These are phyloP conservation scores for Dufourea novaeangliae DNA, from an alignment of 1,140 invertebrate species.

Conservation along the genomic window DNA sequence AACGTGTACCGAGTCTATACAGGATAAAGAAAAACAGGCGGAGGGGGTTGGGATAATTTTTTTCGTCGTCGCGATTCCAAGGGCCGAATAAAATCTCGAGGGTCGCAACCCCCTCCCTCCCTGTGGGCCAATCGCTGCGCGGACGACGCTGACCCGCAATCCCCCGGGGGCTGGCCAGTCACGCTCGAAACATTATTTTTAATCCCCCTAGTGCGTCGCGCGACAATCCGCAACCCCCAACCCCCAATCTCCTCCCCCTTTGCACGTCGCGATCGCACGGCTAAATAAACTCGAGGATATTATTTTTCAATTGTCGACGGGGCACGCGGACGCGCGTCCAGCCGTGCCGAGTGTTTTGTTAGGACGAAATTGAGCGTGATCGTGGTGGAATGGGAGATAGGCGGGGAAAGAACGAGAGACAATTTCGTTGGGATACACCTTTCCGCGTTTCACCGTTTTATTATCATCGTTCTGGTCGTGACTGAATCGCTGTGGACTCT, in stretches of 20 bases:
- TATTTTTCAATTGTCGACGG: constrained; percentile 6
- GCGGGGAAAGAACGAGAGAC: background rate
- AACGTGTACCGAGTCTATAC: too few relatives aligned
- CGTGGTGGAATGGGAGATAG: too few relatives aligned
- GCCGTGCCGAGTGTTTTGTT: background rate
- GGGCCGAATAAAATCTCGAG: constrained; percentile 1
- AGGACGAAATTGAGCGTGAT: constrained; percentile 6
- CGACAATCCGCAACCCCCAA: background rate
- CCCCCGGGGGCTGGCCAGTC: background rate
- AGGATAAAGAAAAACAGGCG: background rate
- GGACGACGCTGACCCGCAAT: constrained; percentile 5
- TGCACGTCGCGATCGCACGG: background rate
- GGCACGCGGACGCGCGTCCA: background rate
- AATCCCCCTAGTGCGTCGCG: background rate
- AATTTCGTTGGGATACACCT: background rate
- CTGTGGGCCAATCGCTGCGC: background rate
- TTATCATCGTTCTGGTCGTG: background rate
- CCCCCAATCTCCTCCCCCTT: background rate
- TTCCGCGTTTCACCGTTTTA: background rate
- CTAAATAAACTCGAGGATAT: constrained; percentile 2
- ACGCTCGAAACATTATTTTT: constrained; percentile 6
- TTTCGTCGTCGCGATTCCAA: background rate
- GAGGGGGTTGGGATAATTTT: background rate
- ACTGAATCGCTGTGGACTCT: background rate
- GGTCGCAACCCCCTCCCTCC: constrained; percentile 4